Percentiles rank a stretch among this genome's conserved stretches.
Evolutionary conservation across 1,140 invertebrate species (phyloP).

Genomic region (Oryzaephilus surinamensis): DNA sequence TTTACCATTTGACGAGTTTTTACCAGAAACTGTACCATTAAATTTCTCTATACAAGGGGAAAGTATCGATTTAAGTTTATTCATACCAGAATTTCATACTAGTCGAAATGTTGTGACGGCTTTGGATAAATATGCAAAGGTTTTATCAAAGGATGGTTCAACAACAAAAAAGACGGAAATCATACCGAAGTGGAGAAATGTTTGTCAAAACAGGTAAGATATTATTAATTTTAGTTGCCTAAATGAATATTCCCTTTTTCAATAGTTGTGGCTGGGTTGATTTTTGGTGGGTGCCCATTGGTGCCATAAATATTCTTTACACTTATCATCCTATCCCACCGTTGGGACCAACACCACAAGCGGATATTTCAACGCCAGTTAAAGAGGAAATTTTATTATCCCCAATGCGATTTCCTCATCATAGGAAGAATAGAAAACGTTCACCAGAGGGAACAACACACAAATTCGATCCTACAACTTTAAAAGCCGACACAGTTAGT

Average conservation of each 20-base stretch:
- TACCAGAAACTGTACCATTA: conserved; percentile 75
- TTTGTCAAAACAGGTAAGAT: conserved; percentile 63
- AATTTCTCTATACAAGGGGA: conserved; percentile 93
- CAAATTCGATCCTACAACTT: conserved; percentile 76
- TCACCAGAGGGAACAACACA: conserved; percentile 43
- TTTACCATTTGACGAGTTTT: conserved; percentile 83
- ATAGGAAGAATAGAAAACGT: conserved; percentile 1
- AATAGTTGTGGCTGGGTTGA: conserved; percentile 79
- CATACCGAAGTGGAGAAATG: conserved; percentile 73
- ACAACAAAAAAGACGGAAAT: conserved; percentile 44
- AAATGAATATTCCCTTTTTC: conserved; percentile 13
- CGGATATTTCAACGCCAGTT: conserved; percentile 85
- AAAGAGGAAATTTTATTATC: conserved; percentile 86
- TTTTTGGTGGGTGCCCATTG: conserved; percentile 90
- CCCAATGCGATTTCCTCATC: conserved; percentile 72
- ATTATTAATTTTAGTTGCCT: no score
- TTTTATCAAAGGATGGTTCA: conserved; percentile 65
- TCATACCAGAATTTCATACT: conserved; percentile 84
- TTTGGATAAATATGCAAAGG: conserved; percentile 81
- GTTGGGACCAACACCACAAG: conserved; percentile 72
- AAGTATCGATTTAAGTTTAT: conserved; percentile 78
- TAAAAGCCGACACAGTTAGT: conserved; percentile 77
- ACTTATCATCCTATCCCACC: conserved; percentile 85
- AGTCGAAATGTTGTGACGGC: conserved; percentile 70
- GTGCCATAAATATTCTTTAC: conserved; percentile 82